Percentiles rank a stretch among this genome's conserved stretches.
Evolutionary conservation across 2,888 invertebrate species (phyloP).

Genomic region (Pandemis cinnamomeana): DNA sequence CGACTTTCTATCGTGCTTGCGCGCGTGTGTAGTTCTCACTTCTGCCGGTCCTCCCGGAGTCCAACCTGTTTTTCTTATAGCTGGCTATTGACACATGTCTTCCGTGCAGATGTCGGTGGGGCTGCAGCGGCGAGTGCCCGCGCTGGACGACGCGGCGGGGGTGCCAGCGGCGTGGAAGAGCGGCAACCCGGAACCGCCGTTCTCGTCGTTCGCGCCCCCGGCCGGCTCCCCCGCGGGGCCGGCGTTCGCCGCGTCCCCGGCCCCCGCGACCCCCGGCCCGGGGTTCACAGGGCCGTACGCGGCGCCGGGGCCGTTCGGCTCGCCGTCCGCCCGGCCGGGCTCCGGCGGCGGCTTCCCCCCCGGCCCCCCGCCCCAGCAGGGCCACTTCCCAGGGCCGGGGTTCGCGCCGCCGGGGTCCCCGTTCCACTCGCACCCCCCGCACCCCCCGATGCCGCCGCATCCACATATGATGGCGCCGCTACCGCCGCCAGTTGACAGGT

Average conservation of each 20-base stretch:
- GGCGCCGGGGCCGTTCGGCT: conserved; percentile 87
- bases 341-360: conserved; percentile 94
- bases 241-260: conserved; percentile 88
- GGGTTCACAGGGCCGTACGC: conserved; percentile 88
- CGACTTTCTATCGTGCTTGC: too few species aligned
- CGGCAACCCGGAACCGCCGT: conserved; percentile 84
- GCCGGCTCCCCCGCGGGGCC: conserved; percentile 89
- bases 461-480: conserved; percentile 82
- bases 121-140: conserved; percentile 91
- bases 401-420: conserved; percentile 91
- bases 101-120: conserved; percentile 86
- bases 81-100: not conserved
- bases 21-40: too few species aligned
- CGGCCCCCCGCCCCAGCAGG: conserved; percentile 87
- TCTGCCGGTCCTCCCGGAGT: too few species aligned
- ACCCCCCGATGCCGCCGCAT: conserved; percentile 93
- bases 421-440: conserved; percentile 93
- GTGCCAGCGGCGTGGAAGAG: conserved; percentile 89
- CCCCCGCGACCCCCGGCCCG: conserved; percentile 90
- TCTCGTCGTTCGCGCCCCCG: conserved; percentile 91
- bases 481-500: conserved; percentile 92
- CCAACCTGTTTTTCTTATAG: too few species aligned
- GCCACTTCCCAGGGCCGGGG: conserved; percentile 89
- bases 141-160: conserved; percentile 78
- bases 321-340: conserved; percentile 88